Evolutionary conservation across 2,888 invertebrate genomes (phyloP).

Genomic region (Cerastis rubricosa): DNA sequence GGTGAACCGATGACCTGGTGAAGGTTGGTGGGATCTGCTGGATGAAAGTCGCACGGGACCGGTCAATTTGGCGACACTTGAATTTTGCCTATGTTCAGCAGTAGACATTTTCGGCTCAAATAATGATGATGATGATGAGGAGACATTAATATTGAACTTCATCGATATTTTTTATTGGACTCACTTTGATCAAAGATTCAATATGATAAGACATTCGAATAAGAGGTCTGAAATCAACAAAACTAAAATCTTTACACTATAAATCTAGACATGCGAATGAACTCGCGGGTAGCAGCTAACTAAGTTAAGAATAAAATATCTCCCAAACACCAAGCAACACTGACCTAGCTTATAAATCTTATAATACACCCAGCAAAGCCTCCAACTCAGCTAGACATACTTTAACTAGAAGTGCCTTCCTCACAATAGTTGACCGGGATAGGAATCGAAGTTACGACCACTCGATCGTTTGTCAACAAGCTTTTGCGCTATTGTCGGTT

Average conservation of each 20-base stretch:
- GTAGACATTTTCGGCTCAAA: too few relatives aligned
- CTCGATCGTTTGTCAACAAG: constrained; percentile 62
- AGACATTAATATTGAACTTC: background rate
- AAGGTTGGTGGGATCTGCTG: too few relatives aligned
- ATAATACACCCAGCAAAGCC: background rate
- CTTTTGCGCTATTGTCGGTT: constrained; percentile 49
- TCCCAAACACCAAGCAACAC: too few relatives aligned
- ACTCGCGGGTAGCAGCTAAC: too few relatives aligned
- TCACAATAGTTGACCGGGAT: constrained; percentile 56
- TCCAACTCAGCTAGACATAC: constrained; percentile 37
- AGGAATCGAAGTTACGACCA: constrained; percentile 59
- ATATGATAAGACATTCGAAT: background rate
- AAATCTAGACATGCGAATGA: too few relatives aligned
- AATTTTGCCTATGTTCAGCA: too few relatives aligned
- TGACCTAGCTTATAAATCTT: background rate
- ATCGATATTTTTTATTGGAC: background rate
- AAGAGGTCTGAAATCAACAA: background rate
- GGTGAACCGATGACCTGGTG: too few relatives aligned
- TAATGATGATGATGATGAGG: too few relatives aligned
- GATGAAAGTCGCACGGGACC: too few relatives aligned
- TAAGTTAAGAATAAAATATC: too few relatives aligned
- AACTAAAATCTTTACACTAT: background rate
- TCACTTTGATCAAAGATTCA: background rate
- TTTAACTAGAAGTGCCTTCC: constrained; percentile 43
- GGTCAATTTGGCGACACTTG: too few relatives aligned